Base-by-base conservation (phyloP, 2,888 invertebrate species). In the Nycteola revayana region DNA sequence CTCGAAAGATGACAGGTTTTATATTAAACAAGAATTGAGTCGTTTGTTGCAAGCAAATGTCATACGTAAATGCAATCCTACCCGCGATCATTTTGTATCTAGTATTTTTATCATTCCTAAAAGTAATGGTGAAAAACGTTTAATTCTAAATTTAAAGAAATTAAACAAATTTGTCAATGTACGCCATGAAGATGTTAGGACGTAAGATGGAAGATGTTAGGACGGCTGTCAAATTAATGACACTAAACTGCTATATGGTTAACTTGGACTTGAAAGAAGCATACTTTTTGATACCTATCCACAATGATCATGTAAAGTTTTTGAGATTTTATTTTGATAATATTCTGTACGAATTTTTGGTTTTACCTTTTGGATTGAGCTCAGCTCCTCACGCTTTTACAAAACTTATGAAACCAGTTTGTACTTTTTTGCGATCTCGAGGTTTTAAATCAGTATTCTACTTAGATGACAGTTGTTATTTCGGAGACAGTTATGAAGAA, bases 291-390 rank as follows among this genome's bases (percentile, higher is more conserved):
- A 22, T 42, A 1, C 23, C 20, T 6, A 34, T 46, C 5, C 11
- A 35, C 7, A 3, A 10, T 2, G 21, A 37, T 5, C n/a, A 10
- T 10, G 14, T n/a, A 20, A 46, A 36, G 23, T 42, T 32, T n/a
- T 11, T 42, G 7, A 6, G 39, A 2, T 42, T 46, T 9, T 4
- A 11, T 10, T 40, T 26, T 7, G 14, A n/a, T n/a, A n/a, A n/a
- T n/a, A n/a, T 11, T 29, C 39, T 1, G 8, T 42, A n/a, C 40
- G 37, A 1, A 40, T n/a, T n/a, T n/a, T n/a, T n/a, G n/a, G n/a
- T n/a, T n/a, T n/a, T n/a, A n/a, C n/a, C n/a, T n/a, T n/a, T 42
- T 20, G 40, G 40, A 4, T 7, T 45, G 0, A 29, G 9, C n/a
- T n/a, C n/a, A n/a, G n/a, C n/a, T n/a, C n/a, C n/a, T n/a, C n/a